Evolutionary conservation across 2,888 invertebrate species (phyloP), one percentile per base, ranked within the genome.

Genomic region (Tinea trinotella): DNA sequence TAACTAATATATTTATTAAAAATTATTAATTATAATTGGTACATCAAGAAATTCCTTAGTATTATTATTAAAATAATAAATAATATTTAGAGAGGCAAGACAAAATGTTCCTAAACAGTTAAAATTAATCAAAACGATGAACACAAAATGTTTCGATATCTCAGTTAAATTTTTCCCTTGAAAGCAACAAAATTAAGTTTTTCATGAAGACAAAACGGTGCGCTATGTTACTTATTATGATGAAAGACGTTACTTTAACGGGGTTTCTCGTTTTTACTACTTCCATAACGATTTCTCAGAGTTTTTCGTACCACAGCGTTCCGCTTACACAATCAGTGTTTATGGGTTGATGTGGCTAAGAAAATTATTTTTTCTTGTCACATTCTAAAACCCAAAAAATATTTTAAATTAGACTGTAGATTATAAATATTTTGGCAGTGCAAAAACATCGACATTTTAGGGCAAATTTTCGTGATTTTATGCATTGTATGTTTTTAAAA

Each of bases 241-340:
- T 60, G 60, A 57, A 61, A 59, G 59, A 57, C 60, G 59, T 59
- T 60, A 59, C 59, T 62, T 59, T 59, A 59, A 59, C 58, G 56
- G 60, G 59, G 58, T 60, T 59, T 58, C 53, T 58, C 36, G 36
- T 53, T 57, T 63, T 63, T 61, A 63, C 58, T 59, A 61, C 63
- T 61, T 62, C 57, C 59, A 59, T 63, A 63, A 65, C 60, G 61
- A 63, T 63, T 59, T 58, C 56, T 56, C 54, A 54, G 57, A 61
- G 59, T 62, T 61, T 59, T 55, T 53, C 59, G 60, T 58, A 59
- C 52, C 40, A 24, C 56, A 59, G 58, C 58, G 58, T 59, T 60
- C 58, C 57, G 56, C 56, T 54, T 54, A 59, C 57, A 60, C 62
- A 65, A 65, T 65, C 65, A 64, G 59, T 61, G 64, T 64, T 64